Evolutionary conservation across 37 sponge, comb jelly and placozoan species (phyloP).

Genomic region (Chondrilla cf. caribensis): DNA sequence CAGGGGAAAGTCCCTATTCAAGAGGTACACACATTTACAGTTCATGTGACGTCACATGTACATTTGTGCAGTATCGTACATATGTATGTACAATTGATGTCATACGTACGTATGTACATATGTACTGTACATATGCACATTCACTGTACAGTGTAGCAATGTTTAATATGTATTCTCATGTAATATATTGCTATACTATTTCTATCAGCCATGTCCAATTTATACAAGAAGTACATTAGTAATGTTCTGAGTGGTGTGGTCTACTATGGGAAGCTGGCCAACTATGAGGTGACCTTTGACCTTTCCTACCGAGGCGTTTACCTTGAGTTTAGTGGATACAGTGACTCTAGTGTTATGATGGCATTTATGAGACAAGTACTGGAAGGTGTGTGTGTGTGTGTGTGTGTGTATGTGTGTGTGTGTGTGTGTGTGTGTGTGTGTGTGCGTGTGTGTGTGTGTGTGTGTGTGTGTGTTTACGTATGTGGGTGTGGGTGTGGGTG

Average conservation of each 20-base stretch:
- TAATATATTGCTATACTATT: no score
- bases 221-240: constrained; percentile 22
- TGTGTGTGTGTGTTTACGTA: no score
- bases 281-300: constrained; percentile 25
- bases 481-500: no score
- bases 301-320: constrained; percentile 35
- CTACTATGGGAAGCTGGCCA: constrained; percentile 40
- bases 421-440: no score
- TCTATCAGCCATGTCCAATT: constrained; percentile 20
- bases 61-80: no score
- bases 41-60: no score
- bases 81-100: neutral
- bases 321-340: constrained; percentile 57
- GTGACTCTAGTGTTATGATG: constrained; percentile 43
- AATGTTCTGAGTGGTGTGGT: constrained; percentile 1
- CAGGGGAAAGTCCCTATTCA: no score
- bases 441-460: no score
- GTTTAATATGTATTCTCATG: no score
- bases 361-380: constrained; percentile 9
- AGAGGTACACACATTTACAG: no score
- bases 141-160: no score
- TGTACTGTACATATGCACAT: neutral
- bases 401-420: no score
- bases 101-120: neutral
- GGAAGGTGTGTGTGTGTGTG: constrained; percentile 19